Base-by-base conservation (phyloP, 2,797 vertebrate genomes). In the Sparidentex hasta region DNA sequence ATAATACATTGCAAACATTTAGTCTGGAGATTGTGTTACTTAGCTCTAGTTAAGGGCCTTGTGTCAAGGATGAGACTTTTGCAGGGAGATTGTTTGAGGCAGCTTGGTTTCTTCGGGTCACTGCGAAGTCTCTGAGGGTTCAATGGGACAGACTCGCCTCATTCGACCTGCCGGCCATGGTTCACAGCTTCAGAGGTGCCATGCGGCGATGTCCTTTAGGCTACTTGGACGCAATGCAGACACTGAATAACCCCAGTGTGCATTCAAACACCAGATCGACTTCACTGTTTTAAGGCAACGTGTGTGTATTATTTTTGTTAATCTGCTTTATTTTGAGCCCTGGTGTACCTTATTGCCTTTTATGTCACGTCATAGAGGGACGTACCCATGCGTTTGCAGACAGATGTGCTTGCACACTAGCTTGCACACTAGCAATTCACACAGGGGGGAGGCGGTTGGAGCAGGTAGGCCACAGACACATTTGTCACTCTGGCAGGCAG, bases 401-500 rank as follows among this genome's bases (percentile, higher is more conserved):
- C 76, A n/a, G n/a, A 27, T 59, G 29, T n/a, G n/a, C n/a, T n/a
- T n/a, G n/a, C n/a, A n/a, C n/a, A n/a, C n/a, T n/a, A n/a, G n/a
- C n/a, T n/a, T n/a, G n/a, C n/a, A n/a, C 25, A 55, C 64, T 38
- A 1, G 59, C 43, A 25, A 56, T 54, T 86, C 63, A 66, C 64
- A 86, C 78, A 69, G 75, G 83, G 83, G 83, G 84, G 71, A 91
- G 88, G 88, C 76, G 74, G 88, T 91, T 85, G 86, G 83, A 90
- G 79, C 73, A 71, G 74, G 82, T 74, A 71, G 74, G 82, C 85
- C 81, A 75, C 18, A 79, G 87, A 90, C 88, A 89, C 91, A 94
- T 94, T 95, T 94, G 95, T 96, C 94, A 95, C 91, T 84, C 77
- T 93, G 93, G 92, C 93, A 93, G 90, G 80, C 85, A 71, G 90